Percentiles rank a stretch among this genome's conserved stretches.
phyloP scores from a whole-genome alignment of 2,113 vertebrate species.

The Chaetura pelagica region DNA sequence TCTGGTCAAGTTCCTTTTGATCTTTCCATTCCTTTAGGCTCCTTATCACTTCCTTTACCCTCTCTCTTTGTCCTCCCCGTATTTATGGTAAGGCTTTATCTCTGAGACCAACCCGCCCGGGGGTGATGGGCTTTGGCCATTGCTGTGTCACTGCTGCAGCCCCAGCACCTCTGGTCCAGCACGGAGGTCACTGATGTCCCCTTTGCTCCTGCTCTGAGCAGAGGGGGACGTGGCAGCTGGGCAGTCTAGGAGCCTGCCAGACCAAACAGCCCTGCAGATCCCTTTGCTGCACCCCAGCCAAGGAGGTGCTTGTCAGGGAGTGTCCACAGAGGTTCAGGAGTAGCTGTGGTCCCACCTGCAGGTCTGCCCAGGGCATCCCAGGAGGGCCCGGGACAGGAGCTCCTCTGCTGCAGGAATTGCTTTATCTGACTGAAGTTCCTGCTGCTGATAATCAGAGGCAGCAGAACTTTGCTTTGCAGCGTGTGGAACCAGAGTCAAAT shows the following conservation, averaged over 20 bases:
- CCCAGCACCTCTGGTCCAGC: neutral
- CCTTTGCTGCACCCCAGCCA: neutral
- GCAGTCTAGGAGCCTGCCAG: neutral
- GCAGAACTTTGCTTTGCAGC: neutral
- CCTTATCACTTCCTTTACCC: conserved; percentile 10
- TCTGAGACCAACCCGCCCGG: neutral
- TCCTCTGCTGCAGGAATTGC: accelerated
- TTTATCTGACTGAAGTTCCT: neutral
- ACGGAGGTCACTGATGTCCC: accelerated
- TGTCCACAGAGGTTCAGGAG: too few species aligned
- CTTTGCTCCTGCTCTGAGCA: neutral
- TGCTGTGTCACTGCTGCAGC: neutral
- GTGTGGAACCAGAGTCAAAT: neutral
- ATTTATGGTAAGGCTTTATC: neutral
- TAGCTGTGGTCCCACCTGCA: neutral
- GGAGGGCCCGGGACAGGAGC: neutral
- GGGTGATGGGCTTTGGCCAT: neutral
- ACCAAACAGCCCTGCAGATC: too few species aligned
- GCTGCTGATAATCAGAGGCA: neutral
- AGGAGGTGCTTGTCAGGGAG: neutral
- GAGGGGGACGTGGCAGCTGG: neutral
- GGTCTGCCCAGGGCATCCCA: neutral
- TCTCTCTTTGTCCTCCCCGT: neutral
- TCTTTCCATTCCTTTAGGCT: neutral
- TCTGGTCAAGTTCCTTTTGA: neutral